Conservation (phyloP, 2,797 vertebrate genomes). For the Muscicapa comitata region DNA sequence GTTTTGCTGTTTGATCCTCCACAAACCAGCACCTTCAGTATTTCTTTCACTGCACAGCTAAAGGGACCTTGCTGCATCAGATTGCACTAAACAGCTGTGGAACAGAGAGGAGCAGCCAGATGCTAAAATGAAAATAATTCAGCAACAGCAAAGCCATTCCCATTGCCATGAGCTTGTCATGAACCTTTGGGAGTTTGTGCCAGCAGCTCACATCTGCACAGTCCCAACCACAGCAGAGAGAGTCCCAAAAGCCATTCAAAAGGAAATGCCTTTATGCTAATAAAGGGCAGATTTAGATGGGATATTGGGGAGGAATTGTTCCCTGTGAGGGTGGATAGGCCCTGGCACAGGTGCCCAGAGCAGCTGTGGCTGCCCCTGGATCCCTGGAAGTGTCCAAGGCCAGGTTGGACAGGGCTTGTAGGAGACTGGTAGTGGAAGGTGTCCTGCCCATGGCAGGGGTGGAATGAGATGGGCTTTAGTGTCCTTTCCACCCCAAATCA, state of each 20-base stretch:
- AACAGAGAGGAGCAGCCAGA: not conserved
- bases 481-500: too few species aligned
- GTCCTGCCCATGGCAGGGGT: not conserved
- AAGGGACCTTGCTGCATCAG: not conserved
- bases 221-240: not conserved
- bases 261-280: not conserved
- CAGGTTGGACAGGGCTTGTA: accelerated
- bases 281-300: not conserved
- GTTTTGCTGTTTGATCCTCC: not conserved
- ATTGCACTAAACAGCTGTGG: not conserved
- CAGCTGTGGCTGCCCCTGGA: not conserved
- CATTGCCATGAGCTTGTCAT: not conserved
- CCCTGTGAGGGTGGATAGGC: accelerated
- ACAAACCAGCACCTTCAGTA: not conserved
- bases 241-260: not conserved
- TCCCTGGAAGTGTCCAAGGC: not conserved
- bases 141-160: not conserved
- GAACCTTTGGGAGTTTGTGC: not conserved
- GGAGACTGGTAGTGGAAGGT: accelerated
- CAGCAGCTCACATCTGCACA: not conserved
- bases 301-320: not conserved
- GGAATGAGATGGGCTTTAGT: accelerated
- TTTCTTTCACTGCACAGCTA: not conserved
- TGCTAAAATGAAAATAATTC: not conserved
- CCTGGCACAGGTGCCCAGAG: not conserved